Percentiles rank a stretch among this genome's conserved stretches.
Evolutionary conservation across 2,888 invertebrate species (phyloP).

Genomic region (Dolichopus griseipennis): DNA sequence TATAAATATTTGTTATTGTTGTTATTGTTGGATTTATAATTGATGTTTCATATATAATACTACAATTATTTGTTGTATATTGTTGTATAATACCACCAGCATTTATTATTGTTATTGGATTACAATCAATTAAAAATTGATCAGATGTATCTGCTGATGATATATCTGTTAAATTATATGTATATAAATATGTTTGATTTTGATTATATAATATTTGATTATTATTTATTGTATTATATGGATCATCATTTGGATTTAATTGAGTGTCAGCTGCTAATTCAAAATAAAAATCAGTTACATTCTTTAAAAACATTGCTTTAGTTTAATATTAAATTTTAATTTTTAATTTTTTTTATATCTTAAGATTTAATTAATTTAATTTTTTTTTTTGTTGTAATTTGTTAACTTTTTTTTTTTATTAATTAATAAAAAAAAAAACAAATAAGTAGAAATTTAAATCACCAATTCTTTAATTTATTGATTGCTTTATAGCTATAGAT

Average conservation of each 20-base stretch:
- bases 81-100: neutral
- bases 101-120: neutral
- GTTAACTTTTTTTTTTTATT: too few relatives aligned
- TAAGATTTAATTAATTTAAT: too few relatives aligned
- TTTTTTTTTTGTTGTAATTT: too few relatives aligned
- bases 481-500: neutral
- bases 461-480: neutral
- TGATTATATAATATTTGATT: neutral
- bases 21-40: constrained; percentile 13
- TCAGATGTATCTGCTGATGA: neutral
- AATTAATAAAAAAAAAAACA: too few relatives aligned
- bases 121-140: constrained; percentile 10
- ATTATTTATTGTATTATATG: neutral
- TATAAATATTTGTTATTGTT: constrained; percentile 16
- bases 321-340: neutral
- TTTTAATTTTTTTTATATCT: neutral
- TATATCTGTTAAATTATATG: constrained; percentile 8
- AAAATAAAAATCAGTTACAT: constrained; percentile 33
- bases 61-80: constrained; percentile 6
- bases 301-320: constrained; percentile 31
- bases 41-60: constrained; percentile 12
- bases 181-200: constrained; percentile 7
- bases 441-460: too few relatives aligned
- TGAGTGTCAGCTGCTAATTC: constrained; percentile 24
- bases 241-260: constrained; percentile 12